Evolutionary conservation across 1,140 invertebrate species (phyloP).

Genomic region (Drosophila sproati): DNA sequence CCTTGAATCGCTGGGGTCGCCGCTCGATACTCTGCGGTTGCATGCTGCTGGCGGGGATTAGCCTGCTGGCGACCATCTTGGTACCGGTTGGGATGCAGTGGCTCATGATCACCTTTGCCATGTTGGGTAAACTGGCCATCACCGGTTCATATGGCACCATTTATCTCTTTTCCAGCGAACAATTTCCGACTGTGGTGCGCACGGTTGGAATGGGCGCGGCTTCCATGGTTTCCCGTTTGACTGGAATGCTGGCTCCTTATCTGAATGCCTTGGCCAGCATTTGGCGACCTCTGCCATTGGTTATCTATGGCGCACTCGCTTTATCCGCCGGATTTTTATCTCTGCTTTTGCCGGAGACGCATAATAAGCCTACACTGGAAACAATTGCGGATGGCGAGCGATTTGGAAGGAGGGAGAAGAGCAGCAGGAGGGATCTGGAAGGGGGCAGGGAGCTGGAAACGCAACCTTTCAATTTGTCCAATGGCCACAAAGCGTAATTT

Average conservation of each 20-base stretch:
- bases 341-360: conserved; percentile 91
- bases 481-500: conserved; percentile 53
- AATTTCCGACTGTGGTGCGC: conserved; percentile 93
- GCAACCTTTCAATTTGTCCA: conserved; percentile 60
- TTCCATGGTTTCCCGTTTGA: conserved; percentile 91
- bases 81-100: conserved; percentile 87
- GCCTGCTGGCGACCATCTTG: conserved; percentile 87
- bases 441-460: conserved; percentile 56
- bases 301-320: conserved; percentile 89
- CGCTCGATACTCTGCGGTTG: conserved; percentile 89
- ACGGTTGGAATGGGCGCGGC: conserved; percentile 91
- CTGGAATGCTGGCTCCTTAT: conserved; percentile 91
- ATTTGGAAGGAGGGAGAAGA: conserved; percentile 86
- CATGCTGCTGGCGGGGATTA: conserved; percentile 89
- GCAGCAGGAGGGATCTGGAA: conserved; percentile 41
- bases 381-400: conserved; percentile 90
- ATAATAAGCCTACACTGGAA: conserved; percentile 90
- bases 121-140: conserved; percentile 93
- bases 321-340: conserved; percentile 88
- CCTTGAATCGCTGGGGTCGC: conserved; percentile 90
- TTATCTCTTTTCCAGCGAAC: conserved; percentile 92
- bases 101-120: conserved; percentile 89
- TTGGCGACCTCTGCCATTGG: conserved; percentile 89
- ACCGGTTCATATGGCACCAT: conserved; percentile 92
- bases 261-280: conserved; percentile 88